Evolutionary conservation across 2,888 invertebrate species (phyloP).

Genomic region (Kuschelorhynchus macadamiae): DNA sequence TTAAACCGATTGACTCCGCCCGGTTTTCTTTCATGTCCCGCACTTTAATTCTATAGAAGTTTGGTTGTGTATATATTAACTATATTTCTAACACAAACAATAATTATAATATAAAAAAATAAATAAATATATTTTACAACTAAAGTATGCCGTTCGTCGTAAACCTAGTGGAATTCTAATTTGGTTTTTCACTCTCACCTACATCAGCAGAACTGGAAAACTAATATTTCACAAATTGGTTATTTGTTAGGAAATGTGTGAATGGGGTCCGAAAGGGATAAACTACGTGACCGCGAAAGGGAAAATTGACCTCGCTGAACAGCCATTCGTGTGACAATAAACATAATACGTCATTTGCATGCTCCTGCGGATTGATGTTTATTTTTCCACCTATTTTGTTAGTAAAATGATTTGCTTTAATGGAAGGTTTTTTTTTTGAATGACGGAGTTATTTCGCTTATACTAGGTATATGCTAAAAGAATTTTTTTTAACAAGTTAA

Average conservation of each 20-base stretch:
- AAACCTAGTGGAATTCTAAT: constrained; percentile 2
- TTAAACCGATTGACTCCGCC: too few species aligned
- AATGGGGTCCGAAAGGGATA: constrained; percentile 7
- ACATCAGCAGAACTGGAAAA: constrained; percentile 19
- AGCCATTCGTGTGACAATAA: constrained; percentile 8
- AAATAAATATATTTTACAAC: too few species aligned
- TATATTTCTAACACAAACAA: too few species aligned
- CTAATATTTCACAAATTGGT: constrained; percentile 29
- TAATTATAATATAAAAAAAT: too few species aligned
- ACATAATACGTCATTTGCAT: constrained; percentile 19
- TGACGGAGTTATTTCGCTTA: too few species aligned
- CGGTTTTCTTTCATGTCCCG: too few species aligned
- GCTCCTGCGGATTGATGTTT: constrained; percentile 7
- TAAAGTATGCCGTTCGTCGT: too few species aligned
- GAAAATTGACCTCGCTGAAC: constrained; percentile 14
- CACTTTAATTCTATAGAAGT: too few species aligned
- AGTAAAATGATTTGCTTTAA: neutral
- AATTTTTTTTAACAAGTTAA: too few species aligned
- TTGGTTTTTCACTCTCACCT: constrained; percentile 4
- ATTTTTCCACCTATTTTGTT: constrained; percentile 15
- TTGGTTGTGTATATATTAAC: too few species aligned
- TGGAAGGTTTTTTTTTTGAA: too few species aligned
- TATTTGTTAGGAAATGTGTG: constrained; percentile 16
- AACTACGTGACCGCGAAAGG: constrained; percentile 24
- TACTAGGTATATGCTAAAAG: too few species aligned